Base-by-base conservation (phyloP, 2,888 invertebrate species). In the Andrena bicolor region DNA sequence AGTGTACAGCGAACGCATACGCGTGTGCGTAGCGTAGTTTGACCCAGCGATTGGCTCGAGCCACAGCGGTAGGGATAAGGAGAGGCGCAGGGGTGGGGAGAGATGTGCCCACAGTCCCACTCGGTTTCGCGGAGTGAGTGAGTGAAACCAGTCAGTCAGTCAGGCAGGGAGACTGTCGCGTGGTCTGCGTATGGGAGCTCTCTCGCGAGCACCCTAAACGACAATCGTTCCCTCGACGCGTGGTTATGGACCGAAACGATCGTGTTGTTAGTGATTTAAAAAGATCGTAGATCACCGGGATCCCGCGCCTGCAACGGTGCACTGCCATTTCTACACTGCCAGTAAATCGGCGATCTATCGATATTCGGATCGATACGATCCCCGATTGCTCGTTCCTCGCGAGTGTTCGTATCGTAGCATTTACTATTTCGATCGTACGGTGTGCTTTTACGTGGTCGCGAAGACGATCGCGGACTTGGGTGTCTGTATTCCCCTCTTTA, bases 61-160 rank as follows among this genome's bases (percentile, higher is more conserved):
- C 23, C 35, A 10, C 35, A 16, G 26, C 16, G 49, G 88, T 41
- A 66, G 88, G 82, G 86, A 80, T 86, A 82, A 82, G 79, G 86
- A 86, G 78, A 35, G 60, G 80, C 1, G 20, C 28, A 28, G 49
- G 6, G 61, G 84, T 80, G 84, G 88, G 85, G 87, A 85, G 86
- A 88, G 88, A 86, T 78, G 77, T 83, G 83, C 79, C 79, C 77
- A 80, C 88, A 61, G 86, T 90, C 90, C 90, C 86, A 88, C 91
- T 90, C 85, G 81, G 77, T 81, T 75, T 85, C 76, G 85, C 80
- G 85, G 90, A 89, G 87, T 79, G 77, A 86, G 85, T 75, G 86
- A 82, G 83, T 88, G 90, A 91, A 92, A 91, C 86, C 92, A 91
- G 90, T 90, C 92, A 90, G 90, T 91, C 90, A 84, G 89, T 89